Evolutionary conservation across 1,140 invertebrate genomes (phyloP), one percentile per base, ranked within the genome.

Genomic region (Trichonephila clavipes): DNA sequence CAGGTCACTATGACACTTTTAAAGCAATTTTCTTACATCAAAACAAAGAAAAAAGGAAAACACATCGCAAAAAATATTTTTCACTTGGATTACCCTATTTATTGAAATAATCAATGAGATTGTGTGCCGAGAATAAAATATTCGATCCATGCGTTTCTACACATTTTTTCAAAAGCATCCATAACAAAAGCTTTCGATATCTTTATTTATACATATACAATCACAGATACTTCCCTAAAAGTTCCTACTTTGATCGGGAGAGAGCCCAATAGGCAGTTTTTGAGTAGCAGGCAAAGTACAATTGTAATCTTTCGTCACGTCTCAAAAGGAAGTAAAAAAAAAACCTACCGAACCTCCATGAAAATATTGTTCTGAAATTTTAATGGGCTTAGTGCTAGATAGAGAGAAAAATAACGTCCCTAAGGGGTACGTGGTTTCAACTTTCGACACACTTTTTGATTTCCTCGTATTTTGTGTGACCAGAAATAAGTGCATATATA

Each of bases 291-390:
- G 24, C 21, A 10, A 69, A 69, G 66, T 69, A 69, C 66, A 66
- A 51, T 51, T 51, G 7, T 51, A 51, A 51, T 5, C 51, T 51
- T 51, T 51, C 64, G 14, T 66, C 21, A 66, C 64, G n/a, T 66
- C 64, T 24, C n/a, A 69, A 69, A 77, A 77, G 6, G 72, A 7
- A 34, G 18, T 14, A 16, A 72, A 72, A 72, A 72, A 72, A 34
- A 28, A 14, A 34, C 28, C 12, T 28, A 12, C 16, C 28, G 6
- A 72, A 19, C 14, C 14, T 72, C 69, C 28, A 34, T 77, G 28
- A 77, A 77, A 77, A 34, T 77, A 77, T 40, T 34, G 72, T 77
- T 77, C 72, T 77, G 72, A 34, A 77, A 34, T 77, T 77, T 77
- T 77, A 40, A 77, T 40, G 66, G 66, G 66, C 66, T 69, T 77